Evolutionary conservation across 2,113 vertebrate genomes (phyloP), one percentile per base, ranked within the genome.

Genomic region (Dasypus novemcinctus): DNA sequence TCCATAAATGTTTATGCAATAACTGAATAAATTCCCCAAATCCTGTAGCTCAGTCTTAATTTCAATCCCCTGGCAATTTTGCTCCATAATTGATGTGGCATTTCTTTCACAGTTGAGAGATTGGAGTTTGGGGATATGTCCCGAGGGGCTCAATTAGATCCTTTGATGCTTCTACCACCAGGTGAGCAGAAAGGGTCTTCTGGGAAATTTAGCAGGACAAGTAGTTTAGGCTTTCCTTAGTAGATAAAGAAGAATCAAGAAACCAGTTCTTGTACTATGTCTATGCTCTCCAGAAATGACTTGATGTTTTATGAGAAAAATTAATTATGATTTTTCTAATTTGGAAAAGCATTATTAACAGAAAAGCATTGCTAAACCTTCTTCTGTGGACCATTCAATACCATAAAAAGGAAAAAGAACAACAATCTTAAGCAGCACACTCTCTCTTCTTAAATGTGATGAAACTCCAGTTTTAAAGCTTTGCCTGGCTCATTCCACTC

Each of bases 11-110:
- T 93, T 90, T 95, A 52, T 15, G 33, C 74, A 83, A 63, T 36
- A 75, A 74, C 90, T 54, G 63, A 96, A 80, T 72, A 31, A 92
- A 63, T 89, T 94, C 72, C 94, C 95, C 91, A 90, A 33, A 88
- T 63, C 78, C 78, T 2, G 5, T 33, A 90, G 72, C 46, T 43
- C 33, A 17, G 52, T n/a, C 36, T 63, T 46, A 72, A 54, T 72
- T 52, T 75, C 85, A 23, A 1, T 13, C 4, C 36, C 68, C 64
- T 69, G 69, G 31, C 96, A 79, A n/a, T 41, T 87, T 94, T 61
- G 72, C 64, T 93, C 85, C 31, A 23, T 88, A 90, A 96, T 78
- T 91, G 94, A 94, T 87, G 72, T 74, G 96, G 95, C 94, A 91
- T 94, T 94, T 96, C 96, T 83, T 88, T 80, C 64, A 86, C 64